These are phyloP conservation scores for Apamea sordens DNA, from an alignment of 2,888 invertebrate genomes.

Conservation along the genomic window DNA sequence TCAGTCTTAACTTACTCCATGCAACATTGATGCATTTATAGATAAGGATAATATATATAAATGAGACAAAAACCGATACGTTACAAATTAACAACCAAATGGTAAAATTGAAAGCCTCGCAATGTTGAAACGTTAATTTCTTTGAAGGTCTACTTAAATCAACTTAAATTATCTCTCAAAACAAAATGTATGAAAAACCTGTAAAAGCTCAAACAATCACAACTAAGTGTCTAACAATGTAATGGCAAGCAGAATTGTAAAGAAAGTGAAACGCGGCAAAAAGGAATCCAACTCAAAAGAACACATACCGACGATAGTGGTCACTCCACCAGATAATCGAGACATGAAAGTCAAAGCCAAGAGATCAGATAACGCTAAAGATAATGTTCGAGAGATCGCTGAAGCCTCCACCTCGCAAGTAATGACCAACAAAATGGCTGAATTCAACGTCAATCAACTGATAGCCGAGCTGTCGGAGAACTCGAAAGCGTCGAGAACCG, in stretches of 20 bases:
- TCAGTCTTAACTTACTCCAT: neutral
- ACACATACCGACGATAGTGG: slow-evolving; percentile 80
- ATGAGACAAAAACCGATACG: neutral
- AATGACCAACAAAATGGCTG: slow-evolving; percentile 76
- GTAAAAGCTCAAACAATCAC: slow-evolving; percentile 77
- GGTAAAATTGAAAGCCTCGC: slow-evolving; percentile 71
- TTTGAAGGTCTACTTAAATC: slow-evolving; percentile 50
- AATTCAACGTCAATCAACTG: slow-evolving; percentile 85
- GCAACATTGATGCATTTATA: neutral
- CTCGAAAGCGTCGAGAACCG: slow-evolving; percentile 84
- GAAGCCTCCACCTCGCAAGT: slow-evolving; percentile 68
- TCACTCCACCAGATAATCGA: slow-evolving; percentile 80
- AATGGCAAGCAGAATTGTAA: slow-evolving; percentile 93
- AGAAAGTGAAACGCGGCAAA: slow-evolving; percentile 93
- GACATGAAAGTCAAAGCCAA: slow-evolving; percentile 85
- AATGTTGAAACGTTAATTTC: slow-evolving; percentile 58
- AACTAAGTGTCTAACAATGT: slow-evolving; percentile 88
- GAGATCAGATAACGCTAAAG: slow-evolving; percentile 71
- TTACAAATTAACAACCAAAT: slow-evolving; percentile 42
- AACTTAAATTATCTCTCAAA: slow-evolving; percentile 57
- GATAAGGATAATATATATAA: neutral
- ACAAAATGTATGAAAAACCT: slow-evolving; percentile 68
- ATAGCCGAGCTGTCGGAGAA: slow-evolving; percentile 87
- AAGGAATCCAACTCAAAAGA: slow-evolving; percentile 77
- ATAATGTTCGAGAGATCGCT: slow-evolving; percentile 62